phyloP scores from a whole-genome alignment of 2,888 invertebrate genomes.

The Drosophila incognita region DNA sequence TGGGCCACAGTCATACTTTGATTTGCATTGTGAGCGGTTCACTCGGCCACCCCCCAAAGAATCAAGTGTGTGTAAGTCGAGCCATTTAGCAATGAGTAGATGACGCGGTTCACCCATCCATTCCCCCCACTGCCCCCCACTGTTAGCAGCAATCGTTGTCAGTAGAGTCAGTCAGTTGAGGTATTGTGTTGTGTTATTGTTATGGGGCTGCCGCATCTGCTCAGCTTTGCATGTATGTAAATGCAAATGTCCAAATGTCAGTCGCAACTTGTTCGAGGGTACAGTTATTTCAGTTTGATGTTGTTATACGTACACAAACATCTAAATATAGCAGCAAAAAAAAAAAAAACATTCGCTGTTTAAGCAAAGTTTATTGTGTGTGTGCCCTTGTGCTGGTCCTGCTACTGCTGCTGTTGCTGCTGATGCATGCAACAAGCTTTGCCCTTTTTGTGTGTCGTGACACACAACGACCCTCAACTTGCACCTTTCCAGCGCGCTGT shows the following conservation, averaged over 20 bases:
- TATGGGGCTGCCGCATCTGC: constrained; percentile 8
- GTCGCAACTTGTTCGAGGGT: constrained; percentile 2
- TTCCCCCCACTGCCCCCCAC: not conserved
- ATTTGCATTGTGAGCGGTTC: constrained; percentile 52
- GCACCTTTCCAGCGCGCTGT: constrained; percentile 50
- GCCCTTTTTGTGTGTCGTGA: constrained; percentile 20
- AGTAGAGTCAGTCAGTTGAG: not conserved
- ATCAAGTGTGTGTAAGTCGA: constrained; percentile 55
- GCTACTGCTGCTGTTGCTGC: not conserved
- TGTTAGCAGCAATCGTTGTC: constrained; percentile 2
- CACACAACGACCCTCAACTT: constrained; percentile 70
- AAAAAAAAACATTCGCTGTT: constrained; percentile 7
- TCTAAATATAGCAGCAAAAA: constrained; percentile 44
- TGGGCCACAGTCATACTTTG: constrained; percentile 57
- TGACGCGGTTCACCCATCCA: not conserved
- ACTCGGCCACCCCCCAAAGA: constrained; percentile 3
- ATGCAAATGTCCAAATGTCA: constrained; percentile 6
- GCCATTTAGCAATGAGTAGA: constrained; percentile 7
- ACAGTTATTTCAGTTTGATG: constrained; percentile 21
- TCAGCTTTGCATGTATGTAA: constrained; percentile 27
- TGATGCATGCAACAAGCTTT: constrained; percentile 43
- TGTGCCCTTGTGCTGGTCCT: constrained; percentile 2
- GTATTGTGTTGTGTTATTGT: constrained; percentile 13
- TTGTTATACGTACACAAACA: not conserved
- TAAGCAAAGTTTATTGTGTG: constrained; percentile 7